Evolutionary conservation across 2,888 invertebrate genomes (phyloP), one percentile per base, ranked within the genome.

Genomic region (Dryococelus australis): DNA sequence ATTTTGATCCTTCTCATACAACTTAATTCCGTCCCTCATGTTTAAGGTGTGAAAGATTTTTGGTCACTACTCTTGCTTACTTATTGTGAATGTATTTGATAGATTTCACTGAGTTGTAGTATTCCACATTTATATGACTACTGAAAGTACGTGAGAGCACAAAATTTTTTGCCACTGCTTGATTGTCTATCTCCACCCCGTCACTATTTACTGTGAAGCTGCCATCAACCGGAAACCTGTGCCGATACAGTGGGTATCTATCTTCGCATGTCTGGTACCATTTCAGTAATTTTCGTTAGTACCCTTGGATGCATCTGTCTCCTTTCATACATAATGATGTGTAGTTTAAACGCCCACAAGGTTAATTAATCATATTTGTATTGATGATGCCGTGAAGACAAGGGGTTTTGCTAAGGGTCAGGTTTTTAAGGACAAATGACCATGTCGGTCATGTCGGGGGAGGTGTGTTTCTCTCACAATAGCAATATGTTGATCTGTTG

Each of bases 351-450:
- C 51, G 28, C 43, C 91, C 91, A 88, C 91, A 91, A 28, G 91
- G 91, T 28, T 91, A 91, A 90, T 92, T 92, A 86, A 91, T 90
- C 91, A 92, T 93, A 85, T 91, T 90, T 86, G 84, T 90, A 5
- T 26, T 90, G 6, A 91, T 89, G 65, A 90, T 87, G 24, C 90
- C 89, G 89, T 88, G 89, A n/a, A 91, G 86, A 35, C 13, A 86
- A 79, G n/a, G 88, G 90, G 88, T 91, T 90, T 26, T n/a, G 28
- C 9, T 88, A 28, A 13, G 87, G 86, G 89, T 91, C 88, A 26
- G 91, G 90, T 27, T 92, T 51, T 86, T 90, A 90, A 13, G 65
- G 79, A 26, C 90, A 90, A 87, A 90, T 90, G 13, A 90, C 90
- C 27, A 90, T 90, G 89, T 91, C 91, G 53, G 87, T 88, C 89